Evolutionary conservation across 2,113 vertebrate species (phyloP).

Genomic region (Rutilus rutilus): DNA sequence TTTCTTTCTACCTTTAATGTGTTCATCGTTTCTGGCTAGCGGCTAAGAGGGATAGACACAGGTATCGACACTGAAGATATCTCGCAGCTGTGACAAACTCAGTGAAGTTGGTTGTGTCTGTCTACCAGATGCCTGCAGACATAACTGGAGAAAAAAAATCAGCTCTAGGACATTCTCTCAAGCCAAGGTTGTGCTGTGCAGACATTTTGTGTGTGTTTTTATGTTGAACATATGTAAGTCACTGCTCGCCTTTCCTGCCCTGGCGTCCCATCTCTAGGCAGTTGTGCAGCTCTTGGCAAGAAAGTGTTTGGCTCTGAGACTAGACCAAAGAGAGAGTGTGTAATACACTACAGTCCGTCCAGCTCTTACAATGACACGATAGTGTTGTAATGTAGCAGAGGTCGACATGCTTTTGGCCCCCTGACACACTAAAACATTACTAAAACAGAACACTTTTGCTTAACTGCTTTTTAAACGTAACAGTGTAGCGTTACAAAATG

Average conservation of each 20-base stretch:
- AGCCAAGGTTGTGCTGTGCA: slow-evolving; percentile 8
- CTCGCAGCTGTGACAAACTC: not conserved
- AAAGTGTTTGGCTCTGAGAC: slow-evolving; percentile 44
- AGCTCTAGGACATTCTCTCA: not conserved
- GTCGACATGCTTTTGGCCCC: slow-evolving; percentile 22
- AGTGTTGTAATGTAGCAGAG: slow-evolving; percentile 39
- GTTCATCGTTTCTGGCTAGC: not conserved
- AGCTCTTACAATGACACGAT: slow-evolving; percentile 43
- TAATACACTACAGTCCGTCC: slow-evolving; percentile 47
- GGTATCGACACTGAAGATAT: slow-evolving; percentile 25
- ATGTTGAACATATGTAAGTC: slow-evolving; percentile 54
- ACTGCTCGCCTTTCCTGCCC: slow-evolving; percentile 47
- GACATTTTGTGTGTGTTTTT: slow-evolving; percentile 41
- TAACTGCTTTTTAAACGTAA: not conserved
- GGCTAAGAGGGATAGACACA: slow-evolving; percentile 25
- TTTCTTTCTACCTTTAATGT: not conserved
- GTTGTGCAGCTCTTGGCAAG: slow-evolving; percentile 50
- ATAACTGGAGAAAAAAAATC: not conserved
- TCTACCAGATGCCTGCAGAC: not conserved
- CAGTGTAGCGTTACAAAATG: not conserved
- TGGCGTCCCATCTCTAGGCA: slow-evolving; percentile 43
- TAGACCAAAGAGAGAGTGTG: slow-evolving; percentile 36
- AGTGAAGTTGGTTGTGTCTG: slow-evolving; percentile 24
- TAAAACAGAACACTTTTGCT: slow-evolving; percentile 18
- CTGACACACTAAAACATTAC: not conserved